phyloP scores from a whole-genome alignment of 2,797 vertebrate species.

The Chloroceryle amazona region DNA sequence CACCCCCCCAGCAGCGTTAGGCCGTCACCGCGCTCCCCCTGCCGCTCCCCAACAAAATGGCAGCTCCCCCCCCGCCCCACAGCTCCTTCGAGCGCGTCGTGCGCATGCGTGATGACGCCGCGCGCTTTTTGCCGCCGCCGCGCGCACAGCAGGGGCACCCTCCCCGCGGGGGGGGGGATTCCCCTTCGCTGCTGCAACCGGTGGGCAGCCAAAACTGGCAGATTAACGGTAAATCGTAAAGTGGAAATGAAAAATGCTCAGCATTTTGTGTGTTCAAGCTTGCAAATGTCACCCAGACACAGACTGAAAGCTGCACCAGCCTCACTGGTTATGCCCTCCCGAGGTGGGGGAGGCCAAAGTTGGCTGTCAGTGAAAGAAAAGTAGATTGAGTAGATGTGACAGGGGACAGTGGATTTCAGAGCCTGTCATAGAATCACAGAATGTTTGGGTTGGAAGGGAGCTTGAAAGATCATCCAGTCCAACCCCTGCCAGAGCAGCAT shows the following conservation, averaged over 20 bases:
- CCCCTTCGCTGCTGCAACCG: too few relatives aligned
- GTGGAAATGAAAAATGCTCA: fast-evolving
- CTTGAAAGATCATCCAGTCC: too few relatives aligned
- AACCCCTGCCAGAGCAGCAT: too few relatives aligned
- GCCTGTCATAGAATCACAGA: too few relatives aligned
- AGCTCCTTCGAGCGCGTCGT: fast-evolving
- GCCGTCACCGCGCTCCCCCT: fast-evolving
- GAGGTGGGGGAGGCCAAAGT: too few relatives aligned
- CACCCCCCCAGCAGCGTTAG: fast-evolving
- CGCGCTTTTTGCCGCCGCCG: too few relatives aligned
- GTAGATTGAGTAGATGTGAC: too few relatives aligned
- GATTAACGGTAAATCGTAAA: neutral
- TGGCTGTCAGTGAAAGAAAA: neutral
- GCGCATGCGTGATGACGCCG: neutral
- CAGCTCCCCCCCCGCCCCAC: fast-evolving
- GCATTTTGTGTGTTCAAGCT: fast-evolving
- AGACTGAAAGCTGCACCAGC: neutral
- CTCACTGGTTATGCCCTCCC: neutral
- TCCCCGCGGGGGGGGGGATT: neutral
- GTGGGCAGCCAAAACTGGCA: neutral
- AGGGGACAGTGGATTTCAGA: neutral
- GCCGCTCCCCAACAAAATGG: neutral
- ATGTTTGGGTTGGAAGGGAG: too few relatives aligned
- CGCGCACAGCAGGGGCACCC: fast-evolving
- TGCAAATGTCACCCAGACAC: fast-evolving